A percentile compares a stretch with the other conserved stretches of the same genome.
Evolutionary conservation across 2,113 vertebrate genomes (phyloP).

Genomic region (Sylvia atricapilla): DNA sequence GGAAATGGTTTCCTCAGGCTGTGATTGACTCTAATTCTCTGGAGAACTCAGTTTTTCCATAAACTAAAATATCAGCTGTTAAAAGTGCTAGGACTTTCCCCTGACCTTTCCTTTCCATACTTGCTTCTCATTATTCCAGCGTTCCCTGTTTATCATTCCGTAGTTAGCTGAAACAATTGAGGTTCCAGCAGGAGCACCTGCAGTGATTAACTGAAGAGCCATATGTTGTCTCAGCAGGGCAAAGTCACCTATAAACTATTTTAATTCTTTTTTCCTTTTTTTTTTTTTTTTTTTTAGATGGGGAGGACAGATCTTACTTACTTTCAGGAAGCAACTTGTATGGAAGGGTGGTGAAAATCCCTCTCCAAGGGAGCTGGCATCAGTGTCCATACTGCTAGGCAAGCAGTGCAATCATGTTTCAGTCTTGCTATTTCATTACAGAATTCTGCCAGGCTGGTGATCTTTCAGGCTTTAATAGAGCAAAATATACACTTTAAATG

Average conservation of each 20-base stretch:
- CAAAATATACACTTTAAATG: background rate
- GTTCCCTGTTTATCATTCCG: slow-evolving; percentile 24
- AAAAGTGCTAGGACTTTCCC: background rate
- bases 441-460: background rate
- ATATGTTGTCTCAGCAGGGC: slow-evolving; percentile 13
- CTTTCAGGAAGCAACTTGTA: background rate
- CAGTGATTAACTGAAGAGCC: background rate
- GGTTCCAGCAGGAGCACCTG: background rate
- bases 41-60: background rate
- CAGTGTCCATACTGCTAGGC: background rate
- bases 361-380: background rate
- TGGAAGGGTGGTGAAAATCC: background rate
- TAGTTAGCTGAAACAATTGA: background rate
- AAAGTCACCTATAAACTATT: slow-evolving; percentile 63
- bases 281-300: background rate
- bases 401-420: background rate
- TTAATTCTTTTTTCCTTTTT: too few relatives aligned
- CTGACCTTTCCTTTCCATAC: background rate
- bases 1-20: background rate
- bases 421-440: background rate
- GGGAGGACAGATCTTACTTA: background rate
- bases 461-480: slow-evolving; percentile 26
- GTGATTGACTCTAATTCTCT: background rate
- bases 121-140: slow-evolving; percentile 4
- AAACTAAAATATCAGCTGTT: background rate